Evolutionary conservation across 2,888 invertebrate species (phyloP), one percentile per base, ranked within the genome.

Genomic region (Mesochorus sp.): DNA sequence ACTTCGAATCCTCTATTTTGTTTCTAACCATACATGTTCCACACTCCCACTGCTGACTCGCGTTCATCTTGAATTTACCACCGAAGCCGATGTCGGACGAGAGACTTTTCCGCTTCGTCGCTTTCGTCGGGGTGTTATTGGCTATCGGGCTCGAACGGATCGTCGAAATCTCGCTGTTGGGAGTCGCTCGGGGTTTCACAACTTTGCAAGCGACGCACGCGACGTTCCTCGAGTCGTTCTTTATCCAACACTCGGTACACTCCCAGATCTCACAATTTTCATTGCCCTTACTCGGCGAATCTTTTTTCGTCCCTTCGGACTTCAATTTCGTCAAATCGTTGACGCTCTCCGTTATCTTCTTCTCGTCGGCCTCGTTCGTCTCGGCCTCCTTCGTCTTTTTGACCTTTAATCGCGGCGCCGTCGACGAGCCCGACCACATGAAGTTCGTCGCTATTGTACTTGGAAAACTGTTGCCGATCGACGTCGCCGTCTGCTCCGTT

Each of bases 1-100:
- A 94, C 64, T 91, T 92, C 0, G 51, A 82, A 2, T 86, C 86
- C 0, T 88, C 91, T 10, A 86, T 86, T 67, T 92, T 90, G 84
- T 94, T 94, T 62, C 89, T 90, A 2, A 94, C 89, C 88, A 93
- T 90, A 86, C 94, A 94, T 4, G 91, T 91, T 3, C 88, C 81
- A 84, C 95, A 95, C 81, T 92, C 92, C 94, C 95, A 94, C 19
- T 91, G 88, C 67, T 77, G 82, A 26, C 49, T 79, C 3, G 6
- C 17, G 19, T 78, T 79, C 47, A 84, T 77, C 64, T 84, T 87
- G 42, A 87, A 88, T 49, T 86, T 83, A 0, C 81, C 64, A 8
- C 86, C 87, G 62, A 87, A 87, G 34, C 68, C 44, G 47, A 82
- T 80, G 0, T 84, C 82, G 3, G 68, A 74, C n/a, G 39, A 12